Percentiles rank a stretch among this genome's conserved stretches.
Conservation (phyloP, 2,797 vertebrate genomes). For the Spinus olivaceus region DNA sequence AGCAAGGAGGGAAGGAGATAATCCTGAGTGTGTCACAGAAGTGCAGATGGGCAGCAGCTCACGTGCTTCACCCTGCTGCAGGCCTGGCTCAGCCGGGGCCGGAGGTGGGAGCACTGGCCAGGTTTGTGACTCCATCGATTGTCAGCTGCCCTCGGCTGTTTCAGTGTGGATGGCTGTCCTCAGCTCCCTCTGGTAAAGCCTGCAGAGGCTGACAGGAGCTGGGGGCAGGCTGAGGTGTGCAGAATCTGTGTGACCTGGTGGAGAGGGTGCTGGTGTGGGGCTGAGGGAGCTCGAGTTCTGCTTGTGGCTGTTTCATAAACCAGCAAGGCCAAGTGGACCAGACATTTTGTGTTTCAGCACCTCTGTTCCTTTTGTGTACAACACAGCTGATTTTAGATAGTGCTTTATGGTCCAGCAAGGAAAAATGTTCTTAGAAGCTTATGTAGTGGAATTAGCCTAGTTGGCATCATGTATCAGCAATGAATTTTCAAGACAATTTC, state of each 20-base stretch:
- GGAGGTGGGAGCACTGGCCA: not conserved
- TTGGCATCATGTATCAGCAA: not conserved
- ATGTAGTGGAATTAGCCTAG: not conserved
- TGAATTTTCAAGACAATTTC: not conserved
- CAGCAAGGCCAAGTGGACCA: not conserved
- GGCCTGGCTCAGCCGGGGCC: not conserved
- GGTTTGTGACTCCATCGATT: not conserved
- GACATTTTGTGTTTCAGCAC: not conserved
- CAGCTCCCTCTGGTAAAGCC: not conserved
- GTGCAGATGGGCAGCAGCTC: not conserved
- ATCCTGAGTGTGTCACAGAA: not conserved
- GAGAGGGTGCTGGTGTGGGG: rapidly evolving
- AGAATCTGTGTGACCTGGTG: not conserved
- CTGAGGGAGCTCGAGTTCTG: not conserved
- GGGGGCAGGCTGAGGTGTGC: not conserved
- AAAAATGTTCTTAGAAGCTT: not conserved
- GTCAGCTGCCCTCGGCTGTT: not conserved
- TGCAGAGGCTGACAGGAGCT: not conserved
- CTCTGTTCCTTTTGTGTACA: not conserved
- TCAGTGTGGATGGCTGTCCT: not conserved
- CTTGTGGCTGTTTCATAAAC: not conserved
- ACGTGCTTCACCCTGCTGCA: not conserved
- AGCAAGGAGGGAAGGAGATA: conserved; percentile 23
- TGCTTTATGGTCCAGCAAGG: not conserved
- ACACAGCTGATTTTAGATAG: not conserved